Evolutionary conservation across 2,113 vertebrate genomes (phyloP), one percentile per base, ranked within the genome.

Genomic region (Pollimyrus isidori): DNA sequence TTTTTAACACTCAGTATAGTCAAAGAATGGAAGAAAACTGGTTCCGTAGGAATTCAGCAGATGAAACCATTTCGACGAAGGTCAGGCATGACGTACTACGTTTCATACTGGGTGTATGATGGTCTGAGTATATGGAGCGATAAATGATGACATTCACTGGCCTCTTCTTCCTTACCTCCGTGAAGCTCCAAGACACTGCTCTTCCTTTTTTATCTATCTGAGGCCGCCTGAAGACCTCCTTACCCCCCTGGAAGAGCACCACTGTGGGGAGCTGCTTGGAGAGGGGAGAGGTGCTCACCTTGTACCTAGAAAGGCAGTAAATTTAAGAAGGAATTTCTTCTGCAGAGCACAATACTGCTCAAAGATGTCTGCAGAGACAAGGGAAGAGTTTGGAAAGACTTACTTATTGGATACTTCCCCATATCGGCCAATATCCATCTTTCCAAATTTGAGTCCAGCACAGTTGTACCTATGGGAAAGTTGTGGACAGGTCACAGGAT

Each of bases 251-350:
- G 93, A 98, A 97, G 56, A 99, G 95, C 93, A 98, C 94, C 90
- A 99, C 92, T 15, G 98, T 96, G 17, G 98, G 98, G 50, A 99
- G 95, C 94, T 99, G 98, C 94, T 98, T 99, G 86, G 97, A 95
- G 92, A 99, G 96, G 13, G 98, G 97, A 0, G 98, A 99, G 0
- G 97, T 97, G 92, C 97, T 98, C 56, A 99, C 97, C 90, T 92
- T 96, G 94, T 98, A 98, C 94, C 98, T 99, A 92, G 48, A 83
- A 73, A 80, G 62, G 62, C 0, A 26, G n/a, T 30, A 10, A 30
- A 26, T 11, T 69, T 69, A 30, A 69, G 35, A 42, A 35, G 35
- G 35, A 80, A 65, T 65, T 69, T 3, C 58, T 30, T n/a, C 35
- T 26, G 35, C 30, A 45, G 30, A 88, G 42, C 30, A n/a, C n/a